Evolutionary conservation across 2,888 invertebrate genomes (phyloP).

Genomic region (Automeris io): DNA sequence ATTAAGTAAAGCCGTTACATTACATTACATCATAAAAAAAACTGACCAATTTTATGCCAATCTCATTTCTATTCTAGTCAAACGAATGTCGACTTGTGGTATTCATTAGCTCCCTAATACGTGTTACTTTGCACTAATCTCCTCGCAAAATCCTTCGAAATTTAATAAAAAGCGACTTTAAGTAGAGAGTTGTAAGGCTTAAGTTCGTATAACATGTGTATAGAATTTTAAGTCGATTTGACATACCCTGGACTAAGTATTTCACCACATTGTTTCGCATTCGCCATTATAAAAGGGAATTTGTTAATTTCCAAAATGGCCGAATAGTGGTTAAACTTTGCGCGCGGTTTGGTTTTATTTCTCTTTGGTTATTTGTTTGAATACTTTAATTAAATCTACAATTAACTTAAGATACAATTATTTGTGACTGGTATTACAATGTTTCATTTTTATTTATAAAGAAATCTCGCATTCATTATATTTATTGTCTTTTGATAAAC

Average conservation of each 20-base stretch:
- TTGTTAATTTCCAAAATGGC: slow-evolving; percentile 50
- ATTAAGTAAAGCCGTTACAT: too few relatives aligned
- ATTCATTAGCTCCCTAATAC: slow-evolving; percentile 69
- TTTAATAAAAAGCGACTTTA: slow-evolving; percentile 27
- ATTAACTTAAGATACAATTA: too few relatives aligned
- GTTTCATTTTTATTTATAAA: too few relatives aligned
- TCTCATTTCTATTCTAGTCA: slow-evolving; percentile 35
- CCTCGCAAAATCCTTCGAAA: slow-evolving; percentile 34
- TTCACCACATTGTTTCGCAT: slow-evolving; percentile 55
- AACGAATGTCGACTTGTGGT: slow-evolving; percentile 56
- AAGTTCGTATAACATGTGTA: slow-evolving; percentile 14
- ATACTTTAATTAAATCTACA: slow-evolving; percentile 8
- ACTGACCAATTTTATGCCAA: slow-evolving; percentile 1
- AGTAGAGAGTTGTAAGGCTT: slow-evolving; percentile 14
- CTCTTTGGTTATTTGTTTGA: slow-evolving; percentile 16
- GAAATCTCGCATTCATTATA: too few relatives aligned
- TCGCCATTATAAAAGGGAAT: slow-evolving; percentile 49
- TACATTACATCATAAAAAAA: too few relatives aligned
- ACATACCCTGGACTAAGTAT: slow-evolving; percentile 47
- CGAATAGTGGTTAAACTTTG: slow-evolving; percentile 38
- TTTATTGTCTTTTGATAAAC: too few relatives aligned
- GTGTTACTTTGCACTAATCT: slow-evolving; percentile 68
- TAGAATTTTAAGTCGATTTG: slow-evolving; percentile 53
- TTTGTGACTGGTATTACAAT: too few relatives aligned
- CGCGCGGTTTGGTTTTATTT: slow-evolving; percentile 17